Percentiles rank a stretch among this genome's conserved stretches.
Conservation (phyloP, 2,797 vertebrate genomes). For the Xiphophorus birchmanni region DNA sequence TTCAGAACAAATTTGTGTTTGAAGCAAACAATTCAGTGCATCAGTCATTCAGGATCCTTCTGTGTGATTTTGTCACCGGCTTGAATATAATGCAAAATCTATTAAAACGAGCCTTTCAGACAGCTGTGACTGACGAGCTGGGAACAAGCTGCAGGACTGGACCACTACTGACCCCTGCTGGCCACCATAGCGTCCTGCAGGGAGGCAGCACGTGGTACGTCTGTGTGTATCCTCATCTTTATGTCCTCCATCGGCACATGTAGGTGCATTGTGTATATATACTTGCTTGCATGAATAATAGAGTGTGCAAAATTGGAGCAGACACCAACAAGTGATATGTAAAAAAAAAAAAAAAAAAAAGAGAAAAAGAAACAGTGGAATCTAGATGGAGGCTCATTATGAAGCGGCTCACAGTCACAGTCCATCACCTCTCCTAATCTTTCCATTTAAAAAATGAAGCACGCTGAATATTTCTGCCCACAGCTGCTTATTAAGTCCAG, state of each 20-base stretch:
- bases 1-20: constrained; percentile 15
- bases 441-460: constrained; percentile 74
- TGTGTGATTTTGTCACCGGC: not conserved
- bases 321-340: constrained; percentile 49
- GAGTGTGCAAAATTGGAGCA: constrained; percentile 19
- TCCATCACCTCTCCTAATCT: constrained; percentile 78
- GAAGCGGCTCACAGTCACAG: constrained; percentile 77
- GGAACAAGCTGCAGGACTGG: constrained; percentile 56
- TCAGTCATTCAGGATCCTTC: constrained; percentile 1
- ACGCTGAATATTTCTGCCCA: constrained; percentile 68
- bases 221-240: not conserved
- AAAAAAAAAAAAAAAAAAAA: constrained; percentile 2
- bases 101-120: constrained; percentile 31
- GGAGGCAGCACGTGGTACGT: not conserved
- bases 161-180: constrained; percentile 83
- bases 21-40: constrained; percentile 1
- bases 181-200: constrained; percentile 41
- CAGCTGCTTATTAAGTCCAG: constrained; percentile 74
- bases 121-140: constrained; percentile 53
- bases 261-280: constrained; percentile 25
- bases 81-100: constrained; percentile 17
- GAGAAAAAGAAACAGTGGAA: constrained; percentile 49
- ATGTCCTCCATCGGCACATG: constrained; percentile 23
- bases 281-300: constrained; percentile 37
- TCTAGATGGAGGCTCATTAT: constrained; percentile 70